These are phyloP conservation scores for Pithys albifrons DNA, from an alignment of 2,113 vertebrate species.

Conservation along the genomic window DNA sequence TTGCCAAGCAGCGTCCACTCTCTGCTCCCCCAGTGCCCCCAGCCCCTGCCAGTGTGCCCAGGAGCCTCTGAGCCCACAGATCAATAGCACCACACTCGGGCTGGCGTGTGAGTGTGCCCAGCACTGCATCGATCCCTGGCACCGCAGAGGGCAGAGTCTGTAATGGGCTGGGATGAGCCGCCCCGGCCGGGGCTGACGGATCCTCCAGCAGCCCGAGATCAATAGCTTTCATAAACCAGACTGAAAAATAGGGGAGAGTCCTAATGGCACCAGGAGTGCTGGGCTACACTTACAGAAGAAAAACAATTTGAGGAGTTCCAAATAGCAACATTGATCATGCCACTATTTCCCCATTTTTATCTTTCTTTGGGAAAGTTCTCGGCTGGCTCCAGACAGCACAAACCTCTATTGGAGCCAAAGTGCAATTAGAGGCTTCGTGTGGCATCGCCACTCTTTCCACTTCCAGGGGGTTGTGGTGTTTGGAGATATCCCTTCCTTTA, in stretches of 20 bases:
- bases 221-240: conserved; percentile 71
- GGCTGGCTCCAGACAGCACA: not conserved
- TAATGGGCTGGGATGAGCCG: conserved; percentile 32
- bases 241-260: conserved; percentile 63
- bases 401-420: not conserved
- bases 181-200: not conserved
- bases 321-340: conserved; percentile 59
- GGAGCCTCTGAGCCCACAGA: not conserved
- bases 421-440: not conserved
- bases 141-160: not conserved
- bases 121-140: not conserved
- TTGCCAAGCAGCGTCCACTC: rapidly evolving
- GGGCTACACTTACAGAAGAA: conserved; percentile 46
- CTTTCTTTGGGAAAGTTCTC: not conserved
- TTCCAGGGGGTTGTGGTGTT: not conserved
- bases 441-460: not conserved
- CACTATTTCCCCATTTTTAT: not conserved
- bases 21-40: not conserved
- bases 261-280: conserved; percentile 41
- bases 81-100: not conserved
- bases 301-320: conserved; percentile 55
- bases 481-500: not conserved
- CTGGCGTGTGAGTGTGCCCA: not conserved
- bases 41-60: not conserved
- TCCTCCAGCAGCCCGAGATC: conserved; percentile 51